Base-by-base conservation (phyloP, 2,113 vertebrate species). In the Hepsetus odoe region DNA sequence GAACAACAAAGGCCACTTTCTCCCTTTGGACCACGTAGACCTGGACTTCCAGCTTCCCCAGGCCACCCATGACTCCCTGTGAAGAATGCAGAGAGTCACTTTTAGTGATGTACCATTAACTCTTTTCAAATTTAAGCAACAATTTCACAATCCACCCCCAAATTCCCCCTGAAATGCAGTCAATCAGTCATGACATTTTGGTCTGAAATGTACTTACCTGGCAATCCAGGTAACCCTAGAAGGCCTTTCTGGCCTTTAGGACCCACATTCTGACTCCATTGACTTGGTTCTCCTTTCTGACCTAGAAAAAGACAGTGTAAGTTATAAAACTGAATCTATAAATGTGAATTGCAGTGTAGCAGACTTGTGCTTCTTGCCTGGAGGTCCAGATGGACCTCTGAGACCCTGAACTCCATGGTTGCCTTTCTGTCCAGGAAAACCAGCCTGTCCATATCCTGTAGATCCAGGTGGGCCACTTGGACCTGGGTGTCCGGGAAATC, bases 21-120 rank as follows among this genome's bases (percentile, higher is more conserved):
- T 66, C 97, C 96, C 88, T 96, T 97, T 59, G 85, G 79, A 80
- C 97, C 97, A 76, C 89, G 90, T 81, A 82, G 79, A 2, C 96
- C 97, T 86, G 91, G 89, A 77, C 66, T 38, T 85, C 96, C 96
- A 58, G 90, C 92, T 20, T 88, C 87, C 33, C 94, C 94, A 76
- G 90, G 91, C 81, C 83, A 87, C 73, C 77, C 82, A 22, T 24
- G 32, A 22, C 28, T 64, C 16, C 77, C 77, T 68, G 59, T 75
- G 13, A 35, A 65, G 20, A 38, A 65, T 5, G 61, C 18, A 33
- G 26, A 12, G 20, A 30, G 59, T 7, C 51, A 55, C 1, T 18
- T 55, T 55, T 51, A n/a, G n/a, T n/a, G n/a, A n/a, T n/a, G n/a
- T n/a, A n/a, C n/a, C n/a, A n/a, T n/a, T n/a, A n/a, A n/a, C n/a